Conservation (phyloP, 1,140 invertebrate species). For the Hydropsyche tenuis region DNA sequence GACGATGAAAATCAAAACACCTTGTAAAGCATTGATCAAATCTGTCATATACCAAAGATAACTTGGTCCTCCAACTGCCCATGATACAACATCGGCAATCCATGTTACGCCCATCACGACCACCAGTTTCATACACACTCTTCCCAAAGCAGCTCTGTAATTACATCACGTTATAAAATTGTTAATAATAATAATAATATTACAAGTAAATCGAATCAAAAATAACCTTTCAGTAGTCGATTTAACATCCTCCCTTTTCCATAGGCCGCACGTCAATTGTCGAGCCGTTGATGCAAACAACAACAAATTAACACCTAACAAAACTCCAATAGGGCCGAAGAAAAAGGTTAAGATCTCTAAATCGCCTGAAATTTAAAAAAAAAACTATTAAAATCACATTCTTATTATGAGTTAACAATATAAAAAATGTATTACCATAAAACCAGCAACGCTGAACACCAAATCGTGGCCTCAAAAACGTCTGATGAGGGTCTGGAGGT, state of each 20-base stretch:
- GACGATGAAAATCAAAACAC: slow-evolving; percentile 88
- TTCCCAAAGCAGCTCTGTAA: slow-evolving; percentile 75
- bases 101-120: slow-evolving; percentile 87
- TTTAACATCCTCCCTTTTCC: slow-evolving; percentile 86
- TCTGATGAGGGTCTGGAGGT: slow-evolving; percentile 63
- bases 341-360: slow-evolving; percentile 82
- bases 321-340: slow-evolving; percentile 78
- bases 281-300: slow-evolving; percentile 81
- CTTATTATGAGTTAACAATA: neutral
- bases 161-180: slow-evolving; percentile 19
- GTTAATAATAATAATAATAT: too few relatives aligned
- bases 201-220: neutral
- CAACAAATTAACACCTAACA: slow-evolving; percentile 76
- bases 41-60: slow-evolving; percentile 82
- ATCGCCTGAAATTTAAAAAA: slow-evolving; percentile 64
- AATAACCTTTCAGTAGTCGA: slow-evolving; percentile 85
- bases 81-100: slow-evolving; percentile 81
- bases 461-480: slow-evolving; percentile 74
- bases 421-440: slow-evolving; percentile 65
- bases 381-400: neutral
- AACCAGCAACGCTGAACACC: slow-evolving; percentile 81
- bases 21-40: slow-evolving; percentile 83
- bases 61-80: slow-evolving; percentile 74
- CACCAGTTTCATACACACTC: slow-evolving; percentile 82
- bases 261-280: slow-evolving; percentile 84